phyloP scores from a whole-genome alignment of 1,140 invertebrate species.

The Anastrepha obliqua region DNA sequence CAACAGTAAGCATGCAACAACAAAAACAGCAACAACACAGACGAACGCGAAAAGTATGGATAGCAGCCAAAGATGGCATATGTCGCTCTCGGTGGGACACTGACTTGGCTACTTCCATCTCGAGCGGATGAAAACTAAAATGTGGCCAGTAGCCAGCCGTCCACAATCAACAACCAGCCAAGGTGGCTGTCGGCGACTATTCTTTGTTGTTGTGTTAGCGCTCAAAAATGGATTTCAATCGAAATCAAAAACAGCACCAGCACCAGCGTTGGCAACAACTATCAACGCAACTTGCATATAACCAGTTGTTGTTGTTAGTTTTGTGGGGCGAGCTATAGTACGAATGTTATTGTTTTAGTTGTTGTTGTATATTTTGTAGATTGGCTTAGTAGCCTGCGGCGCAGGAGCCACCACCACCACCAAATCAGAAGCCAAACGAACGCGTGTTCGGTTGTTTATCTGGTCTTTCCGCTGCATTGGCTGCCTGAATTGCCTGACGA shows the following conservation, averaged over 20 bases:
- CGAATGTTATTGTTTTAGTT: neutral
- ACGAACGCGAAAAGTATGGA: conserved; percentile 27
- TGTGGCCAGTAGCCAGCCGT: conserved; percentile 1
- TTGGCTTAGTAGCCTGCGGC: neutral
- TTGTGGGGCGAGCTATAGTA: neutral
- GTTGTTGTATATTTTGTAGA: neutral
- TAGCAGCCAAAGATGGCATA: conserved; percentile 55
- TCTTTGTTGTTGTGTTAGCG: neutral
- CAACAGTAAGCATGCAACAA: neutral
- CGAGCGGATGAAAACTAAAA: conserved; percentile 34
- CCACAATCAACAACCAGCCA: neutral
- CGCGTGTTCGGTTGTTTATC: conserved; percentile 28
- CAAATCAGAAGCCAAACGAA: conserved; percentile 39
- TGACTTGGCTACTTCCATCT: conserved; percentile 39
- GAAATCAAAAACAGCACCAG: conserved; percentile 55
- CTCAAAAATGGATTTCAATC: conserved; percentile 57
- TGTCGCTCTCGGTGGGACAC: conserved; percentile 58
- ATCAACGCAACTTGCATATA: neutral
- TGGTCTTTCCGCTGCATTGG: neutral
- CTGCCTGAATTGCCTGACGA: conserved; percentile 5
- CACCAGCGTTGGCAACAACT: neutral
- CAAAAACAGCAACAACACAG: neutral
- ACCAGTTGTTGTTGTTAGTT: neutral
- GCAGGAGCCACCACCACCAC: neutral
- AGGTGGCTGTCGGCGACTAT: neutral